A percentile compares a stretch with the other conserved stretches of the same genome.
phyloP scores from a whole-genome alignment of 1,140 invertebrate genomes.

The Cyphomyrmex costatus region DNA sequence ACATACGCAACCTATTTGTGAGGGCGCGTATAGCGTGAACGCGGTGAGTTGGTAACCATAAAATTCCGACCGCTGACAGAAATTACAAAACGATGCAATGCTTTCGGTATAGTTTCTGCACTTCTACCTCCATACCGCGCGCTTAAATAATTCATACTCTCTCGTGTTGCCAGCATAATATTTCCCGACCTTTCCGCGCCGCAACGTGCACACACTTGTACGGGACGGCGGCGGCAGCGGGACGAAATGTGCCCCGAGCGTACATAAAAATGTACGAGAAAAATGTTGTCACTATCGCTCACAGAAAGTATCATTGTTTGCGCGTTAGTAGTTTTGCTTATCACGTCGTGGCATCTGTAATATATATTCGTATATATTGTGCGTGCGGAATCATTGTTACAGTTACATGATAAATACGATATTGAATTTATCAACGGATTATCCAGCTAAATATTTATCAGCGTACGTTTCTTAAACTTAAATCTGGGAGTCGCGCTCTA shows the following conservation, averaged over 20 bases:
- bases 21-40: not conserved
- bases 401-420: constrained; percentile 76
- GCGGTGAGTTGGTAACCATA: constrained; percentile 63
- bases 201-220: constrained; percentile 34
- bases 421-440: not conserved
- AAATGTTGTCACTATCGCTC: constrained; percentile 36
- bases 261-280: constrained; percentile 55
- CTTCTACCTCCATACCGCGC: constrained; percentile 39
- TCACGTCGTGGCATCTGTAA: no score
- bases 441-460: not conserved
- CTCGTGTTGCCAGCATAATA: constrained; percentile 64
- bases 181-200: constrained; percentile 66
- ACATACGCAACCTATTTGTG: constrained; percentile 68
- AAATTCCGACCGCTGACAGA: constrained; percentile 69
- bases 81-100: constrained; percentile 66
- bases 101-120: constrained; percentile 64
- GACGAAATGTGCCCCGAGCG: constrained; percentile 51
- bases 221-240: not conserved
- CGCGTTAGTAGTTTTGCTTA: not conserved
- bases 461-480: not conserved
- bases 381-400: constrained; percentile 74
- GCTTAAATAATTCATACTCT: constrained; percentile 74
- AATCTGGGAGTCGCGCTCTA: not conserved
- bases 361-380: no score
- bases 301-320: constrained; percentile 16